Evolutionary conservation across 2,113 vertebrate genomes (phyloP).

Genomic region (Steatornis caripensis): DNA sequence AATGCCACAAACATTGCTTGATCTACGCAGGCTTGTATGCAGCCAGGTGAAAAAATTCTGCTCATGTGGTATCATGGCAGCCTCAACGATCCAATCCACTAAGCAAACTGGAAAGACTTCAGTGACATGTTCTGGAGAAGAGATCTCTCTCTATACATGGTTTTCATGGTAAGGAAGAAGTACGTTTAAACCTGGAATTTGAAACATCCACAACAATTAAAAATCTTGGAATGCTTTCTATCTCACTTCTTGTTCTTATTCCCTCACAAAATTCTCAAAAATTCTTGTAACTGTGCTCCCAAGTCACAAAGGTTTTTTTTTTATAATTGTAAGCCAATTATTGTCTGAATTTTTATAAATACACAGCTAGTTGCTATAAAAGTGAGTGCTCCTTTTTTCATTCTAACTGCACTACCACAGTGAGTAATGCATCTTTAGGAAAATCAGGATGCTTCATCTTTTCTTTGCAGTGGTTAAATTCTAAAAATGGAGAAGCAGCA

Average conservation of each 20-base stretch:
- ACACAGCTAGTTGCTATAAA: neutral
- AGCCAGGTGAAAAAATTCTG: neutral
- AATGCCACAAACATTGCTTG: neutral
- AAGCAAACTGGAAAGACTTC: neutral
- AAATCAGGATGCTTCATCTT: neutral
- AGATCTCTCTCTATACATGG: neutral
- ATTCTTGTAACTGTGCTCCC: neutral
- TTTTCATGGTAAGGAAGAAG: neutral
- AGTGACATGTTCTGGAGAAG: neutral
- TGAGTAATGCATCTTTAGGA: neutral
- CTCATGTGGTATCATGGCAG: accelerated
- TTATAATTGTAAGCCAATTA: neutral
- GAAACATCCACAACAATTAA: neutral
- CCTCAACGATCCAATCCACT: neutral
- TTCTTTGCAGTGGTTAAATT: neutral
- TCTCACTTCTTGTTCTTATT: neutral
- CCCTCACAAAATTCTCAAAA: neutral
- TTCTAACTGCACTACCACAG: constrained; percentile 6
- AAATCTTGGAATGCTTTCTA: neutral
- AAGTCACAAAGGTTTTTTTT: neutral
- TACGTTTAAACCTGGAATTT: neutral
- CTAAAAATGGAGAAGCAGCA: neutral
- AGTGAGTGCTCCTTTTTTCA: neutral
- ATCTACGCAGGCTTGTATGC: neutral
- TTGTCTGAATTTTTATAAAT: neutral